Evolutionary conservation across 2,888 invertebrate genomes (phyloP), one percentile per base, ranked within the genome.

Genomic region (Noctua fimbriata): DNA sequence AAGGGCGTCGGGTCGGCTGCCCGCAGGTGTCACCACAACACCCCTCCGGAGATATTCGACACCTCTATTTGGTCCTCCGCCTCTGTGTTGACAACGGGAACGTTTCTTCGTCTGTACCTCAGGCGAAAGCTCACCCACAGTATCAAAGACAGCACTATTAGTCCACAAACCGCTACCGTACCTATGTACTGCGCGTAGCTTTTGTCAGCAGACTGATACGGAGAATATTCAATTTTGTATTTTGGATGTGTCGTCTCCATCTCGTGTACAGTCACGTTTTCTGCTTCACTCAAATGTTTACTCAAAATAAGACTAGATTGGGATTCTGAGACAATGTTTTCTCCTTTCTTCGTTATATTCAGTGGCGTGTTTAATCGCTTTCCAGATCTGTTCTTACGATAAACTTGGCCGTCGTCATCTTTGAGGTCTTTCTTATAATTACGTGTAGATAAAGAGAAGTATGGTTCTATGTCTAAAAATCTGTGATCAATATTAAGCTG

Each of bases 11-110:
- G 95, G 94, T 96, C 97, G 95, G 96, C 95, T 94, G 97, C 97
- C 90, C 97, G 96, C 92, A 97, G 93, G 92, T 97, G 98, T 98
- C 98, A 98, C 98, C 98, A 98, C 83, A 98, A 96, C 90, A 98
- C 98, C 70, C 97, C 97, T 73, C 98, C 97, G 79, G 98, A 97
- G 90, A 97, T 97, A 94, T 96, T 97, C 76, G 97, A 95, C 93
- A 98, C 98, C 93, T 98, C 98, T 96, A 98, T 97, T 92, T 97
- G 96, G 91, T 97, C 96, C 87, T 94, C 95, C 55, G 92, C 90
- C 77, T 94, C 94, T 74, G 92, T 87, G 76, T 93, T 92, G 82
- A 90, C 87, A 74, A 91, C 92, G 83, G 94, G 92, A 82, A 91
- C 89, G 80, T 93, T 93, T 93, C 96, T 94, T 90, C 95, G 93